Conservation (phyloP, 2,113 vertebrate species). For the Marcusenius ussheri region DNA sequence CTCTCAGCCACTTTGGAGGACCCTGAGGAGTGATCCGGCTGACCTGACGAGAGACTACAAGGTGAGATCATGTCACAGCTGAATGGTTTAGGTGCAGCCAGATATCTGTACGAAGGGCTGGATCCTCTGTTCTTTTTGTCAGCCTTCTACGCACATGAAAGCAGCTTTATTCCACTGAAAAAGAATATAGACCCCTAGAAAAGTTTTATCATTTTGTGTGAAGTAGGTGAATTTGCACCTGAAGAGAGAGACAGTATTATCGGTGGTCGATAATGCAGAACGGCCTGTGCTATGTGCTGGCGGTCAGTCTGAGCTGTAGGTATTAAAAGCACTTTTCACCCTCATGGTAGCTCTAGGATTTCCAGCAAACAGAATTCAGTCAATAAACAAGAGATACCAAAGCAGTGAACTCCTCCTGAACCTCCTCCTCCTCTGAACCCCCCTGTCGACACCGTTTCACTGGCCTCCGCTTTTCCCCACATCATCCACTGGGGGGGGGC, state of each 20-base stretch:
- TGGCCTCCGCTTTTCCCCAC: not conserved
- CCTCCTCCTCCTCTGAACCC: not conserved
- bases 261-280: not conserved
- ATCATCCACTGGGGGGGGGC: not conserved
- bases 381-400: not conserved
- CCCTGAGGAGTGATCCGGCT: not conserved
- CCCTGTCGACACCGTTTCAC: not conserved
- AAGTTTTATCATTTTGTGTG: not conserved
- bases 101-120: not conserved
- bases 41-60: not conserved
- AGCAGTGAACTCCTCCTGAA: not conserved
- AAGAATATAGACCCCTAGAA: not conserved
- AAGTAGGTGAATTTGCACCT: not conserved
- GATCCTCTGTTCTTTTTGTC: not conserved
- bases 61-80: not conserved
- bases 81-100: not conserved
- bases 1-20: not conserved
- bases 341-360: not conserved
- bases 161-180: not conserved
- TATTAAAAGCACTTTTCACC: not conserved
- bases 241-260: not conserved
- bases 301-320: not conserved
- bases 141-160: not conserved
- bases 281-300: not conserved
- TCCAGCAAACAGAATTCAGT: not conserved